Conservation (phyloP, 2,797 vertebrate genomes). For the Columba guinea region DNA sequence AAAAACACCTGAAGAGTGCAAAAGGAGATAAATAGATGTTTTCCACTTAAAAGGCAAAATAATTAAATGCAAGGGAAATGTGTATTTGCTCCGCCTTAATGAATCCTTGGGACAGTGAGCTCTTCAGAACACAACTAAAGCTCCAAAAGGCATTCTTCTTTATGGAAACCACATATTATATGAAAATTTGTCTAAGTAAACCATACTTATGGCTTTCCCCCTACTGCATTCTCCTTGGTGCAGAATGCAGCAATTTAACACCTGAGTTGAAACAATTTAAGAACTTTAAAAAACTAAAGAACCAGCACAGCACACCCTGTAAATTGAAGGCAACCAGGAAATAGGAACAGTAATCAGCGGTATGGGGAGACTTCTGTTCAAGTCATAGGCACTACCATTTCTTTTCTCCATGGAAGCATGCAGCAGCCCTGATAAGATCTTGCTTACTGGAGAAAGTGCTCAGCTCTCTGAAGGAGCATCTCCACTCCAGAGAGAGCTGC, state of each 20-base stretch:
- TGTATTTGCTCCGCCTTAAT: background rate
- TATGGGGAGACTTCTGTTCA: background rate
- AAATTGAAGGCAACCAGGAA: background rate
- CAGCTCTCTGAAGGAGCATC: background rate
- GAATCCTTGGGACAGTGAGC: background rate
- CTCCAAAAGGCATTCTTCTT: background rate
- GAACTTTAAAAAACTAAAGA: background rate
- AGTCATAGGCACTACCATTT: fast-evolving
- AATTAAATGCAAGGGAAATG: background rate
- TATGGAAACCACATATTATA: background rate
- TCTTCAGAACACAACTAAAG: background rate
- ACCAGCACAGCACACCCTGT: background rate
- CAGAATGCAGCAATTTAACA: background rate
- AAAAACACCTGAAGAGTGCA: background rate
- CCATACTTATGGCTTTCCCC: fast-evolving
- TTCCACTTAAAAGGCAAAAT: background rate
- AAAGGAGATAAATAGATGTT: background rate
- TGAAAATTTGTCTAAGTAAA: background rate
- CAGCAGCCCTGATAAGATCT: background rate
- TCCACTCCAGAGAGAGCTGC: background rate
- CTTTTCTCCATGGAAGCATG: background rate
- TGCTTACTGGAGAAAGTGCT: background rate
- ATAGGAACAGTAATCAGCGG: background rate
- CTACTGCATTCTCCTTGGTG: background rate
- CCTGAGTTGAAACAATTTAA: background rate